phyloP scores from a whole-genome alignment of 1,140 invertebrate species.

The Sesamia nonagrioides region DNA sequence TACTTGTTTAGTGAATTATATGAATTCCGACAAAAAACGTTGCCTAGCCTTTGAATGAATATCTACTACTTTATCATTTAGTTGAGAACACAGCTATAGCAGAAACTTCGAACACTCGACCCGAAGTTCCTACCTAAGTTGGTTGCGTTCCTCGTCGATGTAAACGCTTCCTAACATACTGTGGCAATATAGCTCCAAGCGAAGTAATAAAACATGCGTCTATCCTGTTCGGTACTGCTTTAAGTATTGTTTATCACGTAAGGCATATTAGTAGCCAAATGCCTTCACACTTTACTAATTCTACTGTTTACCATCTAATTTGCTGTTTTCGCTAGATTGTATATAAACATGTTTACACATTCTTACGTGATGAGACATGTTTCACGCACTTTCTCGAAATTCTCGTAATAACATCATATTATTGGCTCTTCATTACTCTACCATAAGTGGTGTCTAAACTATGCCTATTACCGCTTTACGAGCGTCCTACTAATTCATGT shows the following conservation, averaged over 20 bases:
- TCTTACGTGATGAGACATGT: background rate
- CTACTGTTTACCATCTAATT: background rate
- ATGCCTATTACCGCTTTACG: conserved; percentile 28
- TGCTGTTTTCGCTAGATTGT: background rate
- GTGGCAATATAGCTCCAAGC: conserved; percentile 8
- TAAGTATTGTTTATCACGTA: conserved; percentile 22
- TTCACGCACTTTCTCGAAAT: conserved; percentile 12
- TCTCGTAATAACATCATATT: conserved; percentile 30
- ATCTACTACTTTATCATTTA: background rate
- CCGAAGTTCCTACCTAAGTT: too few relatives aligned
- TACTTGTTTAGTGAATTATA: conserved; percentile 21
- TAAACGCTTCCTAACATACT: background rate
- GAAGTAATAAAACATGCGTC: conserved; percentile 27
- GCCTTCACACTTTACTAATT: conserved; percentile 13
- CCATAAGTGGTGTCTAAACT: conserved; percentile 33
- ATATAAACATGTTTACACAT: background rate
- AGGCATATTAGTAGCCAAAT: conserved; percentile 3
- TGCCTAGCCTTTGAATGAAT: conserved; percentile 1
- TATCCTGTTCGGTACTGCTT: background rate
- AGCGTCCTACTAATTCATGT: conserved; percentile 37
- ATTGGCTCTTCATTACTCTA: conserved; percentile 26
- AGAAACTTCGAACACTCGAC: background rate
- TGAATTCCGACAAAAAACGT: conserved; percentile 16
- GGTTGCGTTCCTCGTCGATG: background rate
- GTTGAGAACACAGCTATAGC: background rate